Percentiles rank a stretch among this genome's conserved stretches.
Conservation (phyloP, 1,140 invertebrate genomes). For the Lithobius niger region DNA sequence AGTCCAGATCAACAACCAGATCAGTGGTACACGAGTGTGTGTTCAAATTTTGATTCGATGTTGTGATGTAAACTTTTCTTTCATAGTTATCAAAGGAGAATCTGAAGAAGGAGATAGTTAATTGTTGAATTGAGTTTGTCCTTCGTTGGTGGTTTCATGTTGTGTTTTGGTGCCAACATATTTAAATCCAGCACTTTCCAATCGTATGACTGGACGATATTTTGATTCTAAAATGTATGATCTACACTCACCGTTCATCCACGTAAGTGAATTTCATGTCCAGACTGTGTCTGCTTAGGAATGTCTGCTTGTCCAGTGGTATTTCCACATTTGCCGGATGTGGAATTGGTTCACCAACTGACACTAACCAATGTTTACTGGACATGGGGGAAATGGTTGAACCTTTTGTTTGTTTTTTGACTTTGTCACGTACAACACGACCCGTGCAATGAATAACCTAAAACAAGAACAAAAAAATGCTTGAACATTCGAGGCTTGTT, state of each 20-base stretch:
- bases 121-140: too few species aligned
- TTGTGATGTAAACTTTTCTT: too few species aligned
- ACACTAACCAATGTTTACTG: constrained; percentile 44
- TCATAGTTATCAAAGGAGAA: too few species aligned
- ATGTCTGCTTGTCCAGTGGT: constrained; percentile 71
- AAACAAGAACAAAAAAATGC: constrained; percentile 20
- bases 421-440: constrained; percentile 37
- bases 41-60: too few species aligned
- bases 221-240: too few species aligned
- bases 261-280: constrained; percentile 91
- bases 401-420: neutral
- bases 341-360: constrained; percentile 73
- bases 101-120: too few species aligned
- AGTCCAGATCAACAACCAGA: too few species aligned
- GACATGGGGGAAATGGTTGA: constrained; percentile 28
- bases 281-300: constrained; percentile 76
- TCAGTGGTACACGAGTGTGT: too few species aligned
- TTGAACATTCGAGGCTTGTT: neutral
- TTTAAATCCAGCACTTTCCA: too few species aligned
- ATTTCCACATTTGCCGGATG: constrained; percentile 87
- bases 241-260: constrained; percentile 68
- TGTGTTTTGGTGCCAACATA: too few species aligned
- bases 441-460: constrained; percentile 81
- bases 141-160: too few species aligned
- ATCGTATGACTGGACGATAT: too few species aligned